Conservation (phyloP, 2,888 invertebrate genomes). For the Drosophila conformis region DNA sequence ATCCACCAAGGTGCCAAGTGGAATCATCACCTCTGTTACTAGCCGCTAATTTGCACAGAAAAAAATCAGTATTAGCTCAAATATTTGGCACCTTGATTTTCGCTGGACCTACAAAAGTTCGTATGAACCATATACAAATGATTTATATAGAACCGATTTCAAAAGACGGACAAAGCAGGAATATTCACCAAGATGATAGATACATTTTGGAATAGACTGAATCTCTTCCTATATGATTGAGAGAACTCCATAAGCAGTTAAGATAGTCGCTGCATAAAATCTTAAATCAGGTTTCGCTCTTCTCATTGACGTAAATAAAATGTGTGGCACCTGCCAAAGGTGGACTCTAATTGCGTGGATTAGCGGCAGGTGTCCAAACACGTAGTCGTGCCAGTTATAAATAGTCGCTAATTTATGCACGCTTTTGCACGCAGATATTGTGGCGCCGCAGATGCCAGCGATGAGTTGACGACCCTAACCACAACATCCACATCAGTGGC, state of each 20-base stretch:
- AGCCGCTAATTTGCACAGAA: slow-evolving; percentile 22
- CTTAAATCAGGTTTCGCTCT: background rate
- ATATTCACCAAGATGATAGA: background rate
- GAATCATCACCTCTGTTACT: slow-evolving; percentile 9
- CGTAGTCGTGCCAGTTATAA: background rate
- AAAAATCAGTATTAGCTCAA: slow-evolving; percentile 29
- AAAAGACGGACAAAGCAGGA: background rate
- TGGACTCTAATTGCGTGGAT: slow-evolving; percentile 43
- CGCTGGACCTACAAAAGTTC: background rate
- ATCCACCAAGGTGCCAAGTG: slow-evolving; percentile 60
- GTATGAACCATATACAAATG: background rate
- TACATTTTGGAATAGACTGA: background rate
- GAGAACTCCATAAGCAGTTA: background rate
- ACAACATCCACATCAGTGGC: background rate
- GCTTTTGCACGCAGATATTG: slow-evolving; percentile 16
- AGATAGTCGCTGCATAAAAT: background rate
- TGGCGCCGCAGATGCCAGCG: background rate
- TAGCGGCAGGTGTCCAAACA: slow-evolving; percentile 3
- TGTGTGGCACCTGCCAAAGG: slow-evolving; percentile 23
- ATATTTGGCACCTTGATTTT: slow-evolving; percentile 25
- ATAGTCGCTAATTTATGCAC: background rate
- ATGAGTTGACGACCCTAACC: slow-evolving; percentile 8
- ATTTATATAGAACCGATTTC: background rate
- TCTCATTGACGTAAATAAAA: background rate
- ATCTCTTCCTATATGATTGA: background rate